Evolutionary conservation across 2,113 vertebrate species (phyloP), one percentile per base, ranked within the genome.

Genomic region (Glareola pratincola): DNA sequence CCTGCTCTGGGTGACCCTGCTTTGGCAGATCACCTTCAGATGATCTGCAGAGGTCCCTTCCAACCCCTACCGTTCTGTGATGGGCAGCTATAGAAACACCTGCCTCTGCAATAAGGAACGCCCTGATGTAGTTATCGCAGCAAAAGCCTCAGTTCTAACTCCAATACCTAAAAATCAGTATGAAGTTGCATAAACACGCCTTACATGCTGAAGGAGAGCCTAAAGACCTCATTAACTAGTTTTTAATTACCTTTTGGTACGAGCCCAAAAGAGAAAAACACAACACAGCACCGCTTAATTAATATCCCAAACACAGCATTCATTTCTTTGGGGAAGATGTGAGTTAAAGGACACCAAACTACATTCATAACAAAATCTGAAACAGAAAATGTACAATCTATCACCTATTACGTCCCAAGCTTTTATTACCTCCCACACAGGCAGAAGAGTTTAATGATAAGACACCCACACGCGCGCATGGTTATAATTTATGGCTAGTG

Each of bases 361-460:
- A 43, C 13, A 76, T 26, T 48, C 60, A 37, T 48, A 75, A 37
- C 9, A 54, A 54, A 51, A 32, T 2, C 67, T 66, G 7, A 21
- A 45, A 53, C 59, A 43, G 19, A 60, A 89, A 81, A 69, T 1
- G 8, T 23, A 67, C 54, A 71, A 27, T 29, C 20, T 8, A 85
- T 26, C 48, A 77, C 34, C 27, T 27, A 43, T 34, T 71, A 14
- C 10, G 34, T 12, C 60, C 34, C 39, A 51, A 66, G 51, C 78
- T 77, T 88, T 73, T 81, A 56, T 14, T 77, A 78, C 75, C 85
- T 93, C 94, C 91, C 71, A 84, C 47, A 30, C 9, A 88, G 85
- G 69, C 66, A 8, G 27, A 56, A 54, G 66, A 93, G 51, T 68
- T 93, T 78, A 77, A 92, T 45, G 77, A 47, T 86, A 94, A 94